phyloP scores from a whole-genome alignment of 2,113 vertebrate species.

The Proteles cristata region DNA sequence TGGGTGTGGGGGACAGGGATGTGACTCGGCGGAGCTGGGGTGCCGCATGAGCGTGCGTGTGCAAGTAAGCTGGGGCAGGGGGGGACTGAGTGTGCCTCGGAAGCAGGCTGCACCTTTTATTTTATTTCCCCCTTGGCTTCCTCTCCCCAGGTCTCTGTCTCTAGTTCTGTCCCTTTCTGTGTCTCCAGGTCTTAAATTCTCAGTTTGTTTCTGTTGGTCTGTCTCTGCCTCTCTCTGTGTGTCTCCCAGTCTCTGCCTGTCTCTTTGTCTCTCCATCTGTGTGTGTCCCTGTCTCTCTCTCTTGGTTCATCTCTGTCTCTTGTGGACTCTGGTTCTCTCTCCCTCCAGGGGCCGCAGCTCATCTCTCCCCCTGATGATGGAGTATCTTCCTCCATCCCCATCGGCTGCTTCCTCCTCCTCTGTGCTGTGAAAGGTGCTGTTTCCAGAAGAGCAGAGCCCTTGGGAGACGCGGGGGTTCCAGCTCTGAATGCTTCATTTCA shows the following conservation, averaged over 20 bases:
- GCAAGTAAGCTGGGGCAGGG: rapidly evolving
- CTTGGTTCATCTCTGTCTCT: not conserved
- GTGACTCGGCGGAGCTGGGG: too few species aligned
- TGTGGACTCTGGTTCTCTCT: conserved; percentile 21
- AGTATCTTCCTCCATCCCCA: conserved; percentile 76
- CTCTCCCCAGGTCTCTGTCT: not conserved
- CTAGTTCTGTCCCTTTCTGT: not conserved
- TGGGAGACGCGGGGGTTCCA: conserved; percentile 70
- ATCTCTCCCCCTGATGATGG: not conserved
- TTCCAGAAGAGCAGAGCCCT: conserved; percentile 82
- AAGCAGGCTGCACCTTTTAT: not conserved
- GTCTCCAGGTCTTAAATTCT: not conserved
- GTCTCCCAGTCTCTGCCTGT: not conserved
- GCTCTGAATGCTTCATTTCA: conserved; percentile 85
- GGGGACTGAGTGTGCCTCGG: not conserved
- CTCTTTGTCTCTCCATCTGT: not conserved
- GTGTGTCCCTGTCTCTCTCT: conserved; percentile 60
- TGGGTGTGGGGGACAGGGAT: not conserved
- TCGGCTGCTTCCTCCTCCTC: conserved; percentile 61
- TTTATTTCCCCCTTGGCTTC: too few species aligned
- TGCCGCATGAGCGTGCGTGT: not conserved
- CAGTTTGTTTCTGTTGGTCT: not conserved
- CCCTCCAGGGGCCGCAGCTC: conserved; percentile 60
- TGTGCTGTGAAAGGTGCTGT: conserved; percentile 79
- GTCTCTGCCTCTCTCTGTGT: not conserved